Evolutionary conservation across 2,797 vertebrate species (phyloP).

Genomic region (Chelidonichthys spinosus): DNA sequence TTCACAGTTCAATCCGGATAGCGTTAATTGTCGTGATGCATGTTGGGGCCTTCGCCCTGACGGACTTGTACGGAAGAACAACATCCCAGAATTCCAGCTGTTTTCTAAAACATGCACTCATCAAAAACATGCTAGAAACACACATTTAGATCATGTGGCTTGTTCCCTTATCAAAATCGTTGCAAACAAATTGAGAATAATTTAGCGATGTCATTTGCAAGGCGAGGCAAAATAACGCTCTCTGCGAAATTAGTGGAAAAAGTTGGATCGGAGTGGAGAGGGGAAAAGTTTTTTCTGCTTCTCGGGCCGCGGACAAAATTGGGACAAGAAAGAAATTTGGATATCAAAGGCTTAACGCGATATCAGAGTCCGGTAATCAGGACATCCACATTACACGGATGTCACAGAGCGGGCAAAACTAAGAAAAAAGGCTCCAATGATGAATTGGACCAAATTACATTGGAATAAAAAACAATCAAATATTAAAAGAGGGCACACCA

Average conservation of each 20-base stretch:
- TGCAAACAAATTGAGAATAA: slow-evolving; percentile 64
- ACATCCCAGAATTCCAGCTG: slow-evolving; percentile 54
- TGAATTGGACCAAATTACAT: slow-evolving; percentile 88
- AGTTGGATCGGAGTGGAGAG: slow-evolving; percentile 58
- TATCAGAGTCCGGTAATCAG: slow-evolving; percentile 81
- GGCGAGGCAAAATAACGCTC: slow-evolving; percentile 45
- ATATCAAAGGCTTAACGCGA: slow-evolving; percentile 80
- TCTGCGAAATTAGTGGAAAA: slow-evolving; percentile 53
- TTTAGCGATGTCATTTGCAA: slow-evolving; percentile 63
- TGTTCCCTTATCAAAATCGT: slow-evolving; percentile 60
- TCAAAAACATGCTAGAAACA: slow-evolving; percentile 61
- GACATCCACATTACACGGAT: slow-evolving; percentile 79
- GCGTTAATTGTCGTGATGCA: slow-evolving; percentile 33
- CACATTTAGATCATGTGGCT: slow-evolving; percentile 62
- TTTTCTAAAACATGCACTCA: slow-evolving; percentile 58
- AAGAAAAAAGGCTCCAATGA: slow-evolving; percentile 80
- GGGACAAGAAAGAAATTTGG: slow-evolving; percentile 72
- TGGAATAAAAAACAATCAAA: slow-evolving; percentile 84
- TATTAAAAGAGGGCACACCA: slow-evolving; percentile 87
- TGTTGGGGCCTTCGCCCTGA: slow-evolving; percentile 1
- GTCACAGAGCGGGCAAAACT: slow-evolving; percentile 78
- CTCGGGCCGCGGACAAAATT: slow-evolving; percentile 68
- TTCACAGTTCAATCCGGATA: slow-evolving; percentile 36
- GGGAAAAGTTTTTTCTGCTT: slow-evolving; percentile 63
- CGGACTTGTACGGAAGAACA: no score